phyloP scores from a whole-genome alignment of 2,113 vertebrate species.

The Passer domesticus region DNA sequence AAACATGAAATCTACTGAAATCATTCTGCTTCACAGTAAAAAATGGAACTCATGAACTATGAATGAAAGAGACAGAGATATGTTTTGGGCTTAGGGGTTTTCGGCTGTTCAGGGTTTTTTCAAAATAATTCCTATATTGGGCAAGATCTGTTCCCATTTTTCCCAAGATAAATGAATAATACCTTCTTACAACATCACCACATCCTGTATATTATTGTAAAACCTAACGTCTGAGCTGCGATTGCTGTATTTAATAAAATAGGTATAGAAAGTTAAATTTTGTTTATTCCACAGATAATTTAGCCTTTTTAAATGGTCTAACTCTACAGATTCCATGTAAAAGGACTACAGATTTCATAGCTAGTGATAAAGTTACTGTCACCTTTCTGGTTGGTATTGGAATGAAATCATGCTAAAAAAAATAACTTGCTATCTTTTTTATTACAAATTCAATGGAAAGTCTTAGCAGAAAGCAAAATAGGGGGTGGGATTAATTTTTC shows the following conservation, averaged over 20 bases:
- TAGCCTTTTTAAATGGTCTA: neutral
- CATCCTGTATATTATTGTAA: neutral
- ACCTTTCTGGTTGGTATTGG: neutral
- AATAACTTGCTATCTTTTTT: neutral
- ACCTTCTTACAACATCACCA: neutral
- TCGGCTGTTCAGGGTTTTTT: neutral
- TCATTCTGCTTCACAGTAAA: neutral
- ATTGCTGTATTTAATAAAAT: neutral
- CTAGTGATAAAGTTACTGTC: neutral
- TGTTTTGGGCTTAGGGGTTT: neutral
- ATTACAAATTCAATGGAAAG: neutral
- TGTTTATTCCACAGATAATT: neutral
- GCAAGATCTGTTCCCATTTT: neutral
- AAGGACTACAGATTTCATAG: neutral
- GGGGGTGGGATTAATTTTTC: neutral
- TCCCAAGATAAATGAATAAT: conserved; percentile 34
- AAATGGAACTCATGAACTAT: neutral
- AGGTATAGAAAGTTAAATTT: neutral
- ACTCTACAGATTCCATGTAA: neutral
- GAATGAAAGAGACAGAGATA: neutral
- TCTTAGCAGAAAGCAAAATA: neutral
- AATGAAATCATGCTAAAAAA: neutral
- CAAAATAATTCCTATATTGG: neutral
- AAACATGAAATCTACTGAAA: neutral
- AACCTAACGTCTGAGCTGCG: neutral